Evolutionary conservation across 2,888 invertebrate species (phyloP).

Genomic region (Luperina testacea): DNA sequence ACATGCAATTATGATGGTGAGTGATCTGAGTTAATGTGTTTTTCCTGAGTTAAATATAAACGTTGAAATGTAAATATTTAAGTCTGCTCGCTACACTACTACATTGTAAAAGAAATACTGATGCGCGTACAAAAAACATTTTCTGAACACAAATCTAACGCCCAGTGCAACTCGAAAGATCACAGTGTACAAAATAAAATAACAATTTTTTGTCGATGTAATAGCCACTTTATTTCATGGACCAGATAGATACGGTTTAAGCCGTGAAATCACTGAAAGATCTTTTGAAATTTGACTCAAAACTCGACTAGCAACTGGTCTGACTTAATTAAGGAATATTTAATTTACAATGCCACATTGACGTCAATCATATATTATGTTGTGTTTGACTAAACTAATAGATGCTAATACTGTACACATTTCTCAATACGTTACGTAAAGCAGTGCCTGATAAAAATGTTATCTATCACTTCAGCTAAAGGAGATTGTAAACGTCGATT

Average conservation of each 20-base stretch:
- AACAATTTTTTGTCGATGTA: conserved; percentile 45
- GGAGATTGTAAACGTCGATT: conserved; percentile 15
- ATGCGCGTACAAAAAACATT: conserved; percentile 20
- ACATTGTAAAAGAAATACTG: conserved; percentile 39
- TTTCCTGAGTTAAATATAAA: conserved; percentile 48
- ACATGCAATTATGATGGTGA: conserved; percentile 51
- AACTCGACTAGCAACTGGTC: conserved; percentile 52
- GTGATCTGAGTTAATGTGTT: conserved; percentile 49
- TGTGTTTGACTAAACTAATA: conserved; percentile 60
- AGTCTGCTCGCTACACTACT: conserved; percentile 29
- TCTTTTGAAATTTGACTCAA: conserved; percentile 54
- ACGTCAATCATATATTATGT: conserved; percentile 60
- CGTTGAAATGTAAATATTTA: conserved; percentile 53
- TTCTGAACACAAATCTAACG: conserved; percentile 19
- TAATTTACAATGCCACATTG: conserved; percentile 59
- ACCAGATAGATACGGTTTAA: conserved; percentile 53
- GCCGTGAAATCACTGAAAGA: conserved; percentile 60
- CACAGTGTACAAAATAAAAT: conserved; percentile 16
- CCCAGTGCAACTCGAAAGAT: conserved; percentile 22
- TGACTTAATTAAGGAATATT: conserved; percentile 56
- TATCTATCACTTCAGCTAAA: conserved; percentile 25
- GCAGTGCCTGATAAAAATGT: conserved; percentile 47
- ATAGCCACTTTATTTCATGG: conserved; percentile 54
- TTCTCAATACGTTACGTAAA: conserved; percentile 55
- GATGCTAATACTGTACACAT: conserved; percentile 61